Percentiles rank a stretch among this genome's conserved stretches.
phyloP scores from a whole-genome alignment of 2,888 invertebrate genomes.

The Seira musarum region DNA sequence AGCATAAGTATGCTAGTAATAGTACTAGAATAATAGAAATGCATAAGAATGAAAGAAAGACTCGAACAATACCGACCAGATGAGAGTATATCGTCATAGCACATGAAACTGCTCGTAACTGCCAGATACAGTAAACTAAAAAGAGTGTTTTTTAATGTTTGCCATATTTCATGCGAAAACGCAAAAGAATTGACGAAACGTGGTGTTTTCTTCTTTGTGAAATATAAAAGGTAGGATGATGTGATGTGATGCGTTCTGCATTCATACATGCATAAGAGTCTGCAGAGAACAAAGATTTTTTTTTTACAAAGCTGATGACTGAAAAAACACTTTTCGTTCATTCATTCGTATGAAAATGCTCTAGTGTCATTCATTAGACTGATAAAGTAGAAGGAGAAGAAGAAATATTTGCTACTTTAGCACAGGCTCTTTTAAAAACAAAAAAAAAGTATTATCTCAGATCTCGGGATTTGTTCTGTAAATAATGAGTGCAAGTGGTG shows the following conservation, averaged over 20 bases:
- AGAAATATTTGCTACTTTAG: too few species aligned
- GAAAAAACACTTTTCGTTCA: not conserved
- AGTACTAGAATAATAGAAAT: not conserved
- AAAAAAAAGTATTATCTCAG: not conserved
- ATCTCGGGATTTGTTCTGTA: not conserved
- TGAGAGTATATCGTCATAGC: not conserved
- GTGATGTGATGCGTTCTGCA: not conserved
- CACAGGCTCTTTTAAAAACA: not conserved
- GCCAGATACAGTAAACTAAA: conserved; percentile 1
- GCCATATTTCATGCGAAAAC: conserved; percentile 40
- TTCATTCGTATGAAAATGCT: not conserved
- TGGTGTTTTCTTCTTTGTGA: conserved; percentile 2
- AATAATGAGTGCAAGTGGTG: conserved; percentile 4
- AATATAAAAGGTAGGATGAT: conserved; percentile 1
- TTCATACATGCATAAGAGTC: not conserved
- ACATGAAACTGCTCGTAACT: not conserved
- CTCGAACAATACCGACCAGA: not conserved
- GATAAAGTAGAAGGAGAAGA: too few species aligned
- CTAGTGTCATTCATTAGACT: conserved; percentile 12
- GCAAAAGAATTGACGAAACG: conserved; percentile 2
- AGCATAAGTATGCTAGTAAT: too few species aligned
- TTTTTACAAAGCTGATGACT: not conserved
- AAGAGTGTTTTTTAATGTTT: conserved; percentile 34
- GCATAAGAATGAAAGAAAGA: not conserved
- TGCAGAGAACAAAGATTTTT: not conserved